phyloP scores from a whole-genome alignment of 2,113 vertebrate species.

The Entelurus aequoreus region DNA sequence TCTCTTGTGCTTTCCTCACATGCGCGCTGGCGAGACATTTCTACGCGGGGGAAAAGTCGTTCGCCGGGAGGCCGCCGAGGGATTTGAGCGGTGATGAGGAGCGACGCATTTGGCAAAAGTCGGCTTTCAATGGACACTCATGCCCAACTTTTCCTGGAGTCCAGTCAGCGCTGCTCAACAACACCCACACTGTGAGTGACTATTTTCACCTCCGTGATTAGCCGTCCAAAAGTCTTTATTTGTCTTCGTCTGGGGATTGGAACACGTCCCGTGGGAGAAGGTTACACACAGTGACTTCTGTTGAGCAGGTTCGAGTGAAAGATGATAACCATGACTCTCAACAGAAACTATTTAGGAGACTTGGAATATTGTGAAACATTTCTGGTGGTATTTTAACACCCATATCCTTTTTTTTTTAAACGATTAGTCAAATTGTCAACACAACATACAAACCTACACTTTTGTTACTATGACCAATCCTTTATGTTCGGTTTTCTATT shows the following conservation, averaged over 20 bases:
- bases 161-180: slow-evolving; percentile 66
- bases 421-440: too few relatives aligned
- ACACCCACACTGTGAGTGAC: slow-evolving; percentile 78
- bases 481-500: too few relatives aligned
- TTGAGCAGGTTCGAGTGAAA: neutral
- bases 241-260: neutral
- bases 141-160: slow-evolving; percentile 61
- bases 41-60: neutral
- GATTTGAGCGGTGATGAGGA: slow-evolving; percentile 34
- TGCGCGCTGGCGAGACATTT: slow-evolving; percentile 15
- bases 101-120: slow-evolving; percentile 31
- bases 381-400: too few relatives aligned
- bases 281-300: too few relatives aligned
- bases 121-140: slow-evolving; percentile 48
- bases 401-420: too few relatives aligned
- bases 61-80: slow-evolving; percentile 17
- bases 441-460: too few relatives aligned
- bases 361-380: too few relatives aligned
- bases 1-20: slow-evolving; percentile 33
- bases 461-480: too few relatives aligned
- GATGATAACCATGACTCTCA: neutral
- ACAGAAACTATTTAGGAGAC: too few relatives aligned
- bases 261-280: neutral
- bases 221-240: neutral
- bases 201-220: neutral